A percentile compares a stretch with the other conserved stretches of the same genome.
Conservation (phyloP, 2,113 vertebrate species). For the Hyla sarda region DNA sequence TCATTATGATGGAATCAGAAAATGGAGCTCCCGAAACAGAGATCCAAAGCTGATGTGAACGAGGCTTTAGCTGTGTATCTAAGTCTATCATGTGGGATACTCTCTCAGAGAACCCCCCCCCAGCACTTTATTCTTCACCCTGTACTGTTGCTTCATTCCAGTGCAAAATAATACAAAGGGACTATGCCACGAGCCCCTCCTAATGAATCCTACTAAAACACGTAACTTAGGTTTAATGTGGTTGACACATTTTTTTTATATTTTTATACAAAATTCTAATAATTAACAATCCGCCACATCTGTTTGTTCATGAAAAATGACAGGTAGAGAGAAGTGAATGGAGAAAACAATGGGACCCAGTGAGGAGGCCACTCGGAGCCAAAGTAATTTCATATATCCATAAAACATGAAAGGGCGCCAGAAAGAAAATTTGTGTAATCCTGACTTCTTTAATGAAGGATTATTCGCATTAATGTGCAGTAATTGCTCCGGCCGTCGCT, state of each 20-base stretch:
- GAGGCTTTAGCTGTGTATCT: too few relatives aligned
- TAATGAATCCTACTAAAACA: background rate
- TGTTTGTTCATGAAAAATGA: background rate
- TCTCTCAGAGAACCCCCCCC: background rate
- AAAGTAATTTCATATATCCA: background rate
- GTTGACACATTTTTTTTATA: too few relatives aligned
- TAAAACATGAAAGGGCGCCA: background rate
- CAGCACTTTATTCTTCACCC: background rate
- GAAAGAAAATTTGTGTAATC: background rate
- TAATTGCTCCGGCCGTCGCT: constrained; percentile 2
- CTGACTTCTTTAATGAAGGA: constrained; percentile 34
- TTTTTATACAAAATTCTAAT: too few relatives aligned
- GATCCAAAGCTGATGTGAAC: too few relatives aligned
- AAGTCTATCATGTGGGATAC: background rate
- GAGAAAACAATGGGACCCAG: background rate
- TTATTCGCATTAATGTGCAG: constrained; percentile 49
- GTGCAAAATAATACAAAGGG: too few relatives aligned
- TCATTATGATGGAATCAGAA: too few relatives aligned
- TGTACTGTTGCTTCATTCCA: too few relatives aligned
- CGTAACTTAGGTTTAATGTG: background rate
- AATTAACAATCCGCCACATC: background rate
- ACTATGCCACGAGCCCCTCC: too few relatives aligned
- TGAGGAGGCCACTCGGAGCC: background rate
- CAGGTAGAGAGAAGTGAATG: background rate
- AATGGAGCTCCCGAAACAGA: too few relatives aligned